A percentile compares a stretch with the other conserved stretches of the same genome.
phyloP scores from a whole-genome alignment of 1,140 invertebrate species.

The Drosophila elegans region DNA sequence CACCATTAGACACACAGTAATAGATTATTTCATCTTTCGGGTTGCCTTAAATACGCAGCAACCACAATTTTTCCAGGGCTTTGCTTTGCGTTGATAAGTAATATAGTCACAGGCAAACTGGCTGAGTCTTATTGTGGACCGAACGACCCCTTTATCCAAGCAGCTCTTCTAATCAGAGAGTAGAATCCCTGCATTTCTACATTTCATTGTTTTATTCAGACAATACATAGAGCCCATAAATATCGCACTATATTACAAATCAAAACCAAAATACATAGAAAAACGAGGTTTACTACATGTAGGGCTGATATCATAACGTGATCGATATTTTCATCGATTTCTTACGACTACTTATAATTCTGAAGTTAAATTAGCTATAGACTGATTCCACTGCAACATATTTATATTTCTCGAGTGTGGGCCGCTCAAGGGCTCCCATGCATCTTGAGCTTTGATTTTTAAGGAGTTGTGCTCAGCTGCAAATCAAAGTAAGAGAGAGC shows the following conservation, averaged over 20 bases:
- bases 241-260: constrained; percentile 7
- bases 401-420: background rate
- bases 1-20: background rate
- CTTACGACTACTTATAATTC: background rate
- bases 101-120: background rate
- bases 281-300: constrained; percentile 32
- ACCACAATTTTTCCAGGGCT: background rate
- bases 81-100: background rate
- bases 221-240: background rate
- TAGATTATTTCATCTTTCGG: background rate
- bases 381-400: background rate
- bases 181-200: background rate
- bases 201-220: background rate
- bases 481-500: too few species aligned
- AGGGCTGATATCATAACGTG: background rate
- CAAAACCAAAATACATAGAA: constrained; percentile 33
- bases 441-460: too few species aligned
- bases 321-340: constrained; percentile 10
- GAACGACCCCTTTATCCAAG: background rate
- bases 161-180: background rate
- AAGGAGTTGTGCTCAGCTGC: too few species aligned
- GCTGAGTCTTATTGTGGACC: background rate
- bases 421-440: too few species aligned
- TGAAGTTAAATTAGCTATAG: background rate
- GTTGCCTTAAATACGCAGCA: background rate